A percentile compares a stretch with the other conserved stretches of the same genome.
These are phyloP conservation scores for Catalaphyllia jardinei DNA, from an alignment of 64 coral and sea anemone species.

Conservation along the genomic window DNA sequence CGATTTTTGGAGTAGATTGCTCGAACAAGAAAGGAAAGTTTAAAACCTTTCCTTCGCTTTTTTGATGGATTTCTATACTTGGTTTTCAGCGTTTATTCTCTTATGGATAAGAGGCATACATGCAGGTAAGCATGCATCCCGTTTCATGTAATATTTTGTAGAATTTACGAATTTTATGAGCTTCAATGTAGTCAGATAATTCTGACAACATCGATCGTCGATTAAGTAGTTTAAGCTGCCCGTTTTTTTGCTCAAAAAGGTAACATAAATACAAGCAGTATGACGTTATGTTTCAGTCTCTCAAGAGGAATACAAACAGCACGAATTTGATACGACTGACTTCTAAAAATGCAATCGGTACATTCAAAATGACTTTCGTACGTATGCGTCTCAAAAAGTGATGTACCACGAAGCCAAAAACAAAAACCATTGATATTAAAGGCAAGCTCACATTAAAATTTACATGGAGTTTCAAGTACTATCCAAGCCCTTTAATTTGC, in stretches of 20 bases:
- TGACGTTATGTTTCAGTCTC: no score
- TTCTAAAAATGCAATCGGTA: no score
- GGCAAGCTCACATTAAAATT: no score
- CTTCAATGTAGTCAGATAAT: not conserved
- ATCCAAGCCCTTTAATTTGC: no score
- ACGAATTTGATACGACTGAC: no score
- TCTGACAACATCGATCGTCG: not conserved
- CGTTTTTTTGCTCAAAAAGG: not conserved
- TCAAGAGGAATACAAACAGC: not conserved
- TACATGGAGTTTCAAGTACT: no score
- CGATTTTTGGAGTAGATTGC: not conserved
- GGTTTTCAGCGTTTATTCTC: not conserved
- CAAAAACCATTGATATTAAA: no score
- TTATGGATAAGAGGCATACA: not conserved
- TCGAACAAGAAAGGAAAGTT: not conserved
- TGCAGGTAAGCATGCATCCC: not conserved
- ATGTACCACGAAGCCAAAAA: no score
- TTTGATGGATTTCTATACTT: not conserved
- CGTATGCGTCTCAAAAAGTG: no score
- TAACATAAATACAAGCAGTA: no score
- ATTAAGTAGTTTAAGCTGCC: not conserved
- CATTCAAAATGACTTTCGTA: no score
- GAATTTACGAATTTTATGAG: not conserved
- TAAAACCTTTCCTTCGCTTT: not conserved
- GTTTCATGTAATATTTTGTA: not conserved